Evolutionary conservation across 2,888 invertebrate genomes (phyloP), one percentile per base, ranked within the genome.

Genomic region (Griposia aprilina): DNA sequence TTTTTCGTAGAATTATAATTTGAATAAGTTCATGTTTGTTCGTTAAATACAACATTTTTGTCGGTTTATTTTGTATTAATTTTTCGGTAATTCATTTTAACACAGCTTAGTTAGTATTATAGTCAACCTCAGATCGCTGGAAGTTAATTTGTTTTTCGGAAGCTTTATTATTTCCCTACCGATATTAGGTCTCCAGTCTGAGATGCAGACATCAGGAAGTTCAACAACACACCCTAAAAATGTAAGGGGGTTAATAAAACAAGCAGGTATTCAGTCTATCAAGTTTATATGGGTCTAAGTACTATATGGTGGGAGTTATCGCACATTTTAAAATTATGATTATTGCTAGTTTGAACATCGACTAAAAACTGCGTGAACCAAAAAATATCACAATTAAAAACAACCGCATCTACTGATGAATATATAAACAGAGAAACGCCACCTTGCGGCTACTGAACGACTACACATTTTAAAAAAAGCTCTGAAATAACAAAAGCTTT

Each of bases 181-280:
- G 6, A 17, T 65, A 65, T 20, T 66, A 23, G 17, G 20, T 20
- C 11, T 48, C 26, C 2, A 13, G 48, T 30, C 50, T 30, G 8
- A 15, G 13, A 30, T 4, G 30, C 30, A 52, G 15, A 15, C 36
- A 52, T 23, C 50, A 30, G 26, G 6, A 20, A 45, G 48, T 48
- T 45, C 13, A 50, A 50, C 30, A 4, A 30, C 63, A 11, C 30
- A 3, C 55, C 36, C 26, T 26, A 66, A 65, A 8, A 65, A 11
- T 17, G 0, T n/a, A 41, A n/a, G 20, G 15, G 41, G 23, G 2
- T 41, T 41, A 69, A 69, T 69, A 59, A 88, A 85, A 84, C 67
- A 30, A 74, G 11, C 59, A 41, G 41, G 41, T 41, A 50, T 72
- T 87, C 89, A 89, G 87, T 88, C 88, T 88, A 87, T 89, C 82